Evolutionary conservation across 2,888 invertebrate genomes (phyloP).

Genomic region (Lochmaea crataegi): DNA sequence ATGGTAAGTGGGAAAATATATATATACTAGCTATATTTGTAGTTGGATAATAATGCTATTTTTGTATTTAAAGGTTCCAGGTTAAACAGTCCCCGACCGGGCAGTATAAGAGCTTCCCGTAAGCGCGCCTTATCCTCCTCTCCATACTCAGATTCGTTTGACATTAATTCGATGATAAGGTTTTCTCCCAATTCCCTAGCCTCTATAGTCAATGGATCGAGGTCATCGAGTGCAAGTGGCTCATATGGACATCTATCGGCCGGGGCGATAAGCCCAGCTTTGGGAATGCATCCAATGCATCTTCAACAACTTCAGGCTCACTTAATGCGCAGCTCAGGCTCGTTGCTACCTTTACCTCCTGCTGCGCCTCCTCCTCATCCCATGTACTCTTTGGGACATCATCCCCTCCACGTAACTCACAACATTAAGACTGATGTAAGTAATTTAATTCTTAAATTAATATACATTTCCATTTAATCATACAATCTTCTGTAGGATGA

Average conservation of each 20-base stretch:
- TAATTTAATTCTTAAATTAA: constrained; percentile 17
- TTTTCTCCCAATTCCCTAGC: constrained; percentile 94
- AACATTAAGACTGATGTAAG: constrained; percentile 62
- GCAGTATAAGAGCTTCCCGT: constrained; percentile 71
- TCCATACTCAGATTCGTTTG: constrained; percentile 94
- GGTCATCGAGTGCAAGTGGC: constrained; percentile 91
- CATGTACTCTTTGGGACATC: constrained; percentile 64
- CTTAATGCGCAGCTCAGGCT: constrained; percentile 76
- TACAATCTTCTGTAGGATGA: no score
- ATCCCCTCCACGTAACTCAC: constrained; percentile 62
- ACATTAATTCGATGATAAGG: constrained; percentile 95
- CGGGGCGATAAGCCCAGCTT: constrained; percentile 85
- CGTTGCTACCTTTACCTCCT: constrained; percentile 66
- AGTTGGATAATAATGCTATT: not conserved
- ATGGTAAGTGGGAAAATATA: constrained; percentile 73
- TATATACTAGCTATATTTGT: not conserved
- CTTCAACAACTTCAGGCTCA: constrained; percentile 84
- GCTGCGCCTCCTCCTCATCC: constrained; percentile 61
- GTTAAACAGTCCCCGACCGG: constrained; percentile 73
- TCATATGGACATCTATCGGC: constrained; percentile 97
- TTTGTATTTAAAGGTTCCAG: constrained; percentile 68
- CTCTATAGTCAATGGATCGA: constrained; percentile 82
- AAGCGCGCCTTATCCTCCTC: constrained; percentile 95
- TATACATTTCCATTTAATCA: no score
- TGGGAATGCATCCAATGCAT: constrained; percentile 76